These are phyloP conservation scores for Myzus persicae DNA, from an alignment of 1,140 invertebrate genomes.

Conservation along the genomic window DNA sequence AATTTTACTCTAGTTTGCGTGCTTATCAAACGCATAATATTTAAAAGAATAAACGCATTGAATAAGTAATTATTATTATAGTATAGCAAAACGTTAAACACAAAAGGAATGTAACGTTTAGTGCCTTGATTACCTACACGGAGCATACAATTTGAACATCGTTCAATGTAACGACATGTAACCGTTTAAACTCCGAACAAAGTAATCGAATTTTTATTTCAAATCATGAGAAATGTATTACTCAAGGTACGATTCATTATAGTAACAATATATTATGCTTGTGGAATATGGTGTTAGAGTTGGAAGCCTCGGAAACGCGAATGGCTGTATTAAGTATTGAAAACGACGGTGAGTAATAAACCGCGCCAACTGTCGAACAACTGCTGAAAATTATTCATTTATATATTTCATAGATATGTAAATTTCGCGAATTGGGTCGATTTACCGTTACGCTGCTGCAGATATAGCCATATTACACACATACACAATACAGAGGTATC, in stretches of 20 bases:
- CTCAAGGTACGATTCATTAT: background rate
- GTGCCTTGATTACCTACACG: no score
- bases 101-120: no score
- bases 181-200: background rate
- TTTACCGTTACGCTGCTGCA: background rate
- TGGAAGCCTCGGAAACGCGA: no score
- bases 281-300: background rate
- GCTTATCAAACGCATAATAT: no score
- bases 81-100: no score
- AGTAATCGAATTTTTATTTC: background rate
- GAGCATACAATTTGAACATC: no score
- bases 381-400: background rate
- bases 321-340: background rate
- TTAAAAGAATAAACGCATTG: no score
- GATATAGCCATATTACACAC: background rate
- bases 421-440: background rate
- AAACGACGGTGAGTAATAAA: background rate
- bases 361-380: background rate
- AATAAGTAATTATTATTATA: no score
- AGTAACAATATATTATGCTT: background rate
- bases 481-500: background rate
- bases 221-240: background rate
- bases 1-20: no score
- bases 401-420: background rate
- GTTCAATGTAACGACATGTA: no score